Evolutionary conservation across 1,140 invertebrate genomes (phyloP).

Genomic region (Lanistes nyassanus): DNA sequence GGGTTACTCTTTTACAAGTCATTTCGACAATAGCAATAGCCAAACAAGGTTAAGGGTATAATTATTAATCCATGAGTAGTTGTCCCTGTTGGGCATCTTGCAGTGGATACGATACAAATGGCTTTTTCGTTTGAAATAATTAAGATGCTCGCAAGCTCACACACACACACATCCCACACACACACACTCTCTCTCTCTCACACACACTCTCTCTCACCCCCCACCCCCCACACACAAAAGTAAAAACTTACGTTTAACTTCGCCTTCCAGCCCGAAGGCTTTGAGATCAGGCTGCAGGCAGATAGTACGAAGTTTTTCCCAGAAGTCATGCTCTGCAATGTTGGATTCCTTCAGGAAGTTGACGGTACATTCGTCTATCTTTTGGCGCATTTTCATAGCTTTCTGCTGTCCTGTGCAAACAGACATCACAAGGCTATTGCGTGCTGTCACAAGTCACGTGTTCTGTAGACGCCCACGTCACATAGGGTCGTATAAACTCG

Average conservation of each 20-base stretch:
- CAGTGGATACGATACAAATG: too few relatives aligned
- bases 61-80: too few relatives aligned
- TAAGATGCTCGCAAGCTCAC: too few relatives aligned
- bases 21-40: too few relatives aligned
- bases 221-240: background rate
- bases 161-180: background rate
- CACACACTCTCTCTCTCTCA: background rate
- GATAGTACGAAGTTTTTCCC: slow-evolving; percentile 35
- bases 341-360: slow-evolving; percentile 38
- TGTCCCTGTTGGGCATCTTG: too few relatives aligned
- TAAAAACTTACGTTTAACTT: slow-evolving; percentile 46
- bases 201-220: background rate
- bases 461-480: too few relatives aligned
- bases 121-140: too few relatives aligned
- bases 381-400: slow-evolving; percentile 38
- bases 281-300: slow-evolving; percentile 53
- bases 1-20: too few relatives aligned
- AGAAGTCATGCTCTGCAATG: slow-evolving; percentile 48
- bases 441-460: too few relatives aligned
- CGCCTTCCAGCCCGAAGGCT: slow-evolving; percentile 49
- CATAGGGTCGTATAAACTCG: too few relatives aligned
- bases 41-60: too few relatives aligned
- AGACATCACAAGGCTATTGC: background rate
- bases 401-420: slow-evolving; percentile 40
- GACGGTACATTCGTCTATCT: slow-evolving; percentile 31